phyloP scores from a whole-genome alignment of 2,797 vertebrate genomes.

The Sebastes reedi region DNA sequence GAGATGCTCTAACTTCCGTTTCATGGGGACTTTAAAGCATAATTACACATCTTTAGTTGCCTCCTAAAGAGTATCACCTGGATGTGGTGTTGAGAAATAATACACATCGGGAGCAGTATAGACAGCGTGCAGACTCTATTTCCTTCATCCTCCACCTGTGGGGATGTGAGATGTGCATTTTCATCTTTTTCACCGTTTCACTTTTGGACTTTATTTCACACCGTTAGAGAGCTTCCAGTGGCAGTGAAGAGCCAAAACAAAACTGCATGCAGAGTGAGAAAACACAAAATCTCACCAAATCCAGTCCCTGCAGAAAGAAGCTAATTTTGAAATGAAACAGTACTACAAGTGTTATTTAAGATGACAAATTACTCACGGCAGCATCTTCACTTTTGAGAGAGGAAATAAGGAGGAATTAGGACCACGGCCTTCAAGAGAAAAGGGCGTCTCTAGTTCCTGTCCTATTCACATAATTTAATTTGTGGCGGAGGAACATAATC shows the following conservation, averaged over 20 bases:
- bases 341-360: background rate
- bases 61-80: background rate
- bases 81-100: background rate
- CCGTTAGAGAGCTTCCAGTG: background rate
- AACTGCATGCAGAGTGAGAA: background rate
- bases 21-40: background rate
- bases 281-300: background rate
- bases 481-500: conserved; percentile 28
- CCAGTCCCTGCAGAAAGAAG: background rate
- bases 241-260: conserved; percentile 6
- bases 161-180: background rate
- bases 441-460: conserved; percentile 4
- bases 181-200: background rate
- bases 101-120: background rate
- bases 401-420: background rate
- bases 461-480: conserved; percentile 44
- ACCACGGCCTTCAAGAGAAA: background rate
- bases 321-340: background rate
- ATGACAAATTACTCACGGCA: background rate
- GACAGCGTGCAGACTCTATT: background rate
- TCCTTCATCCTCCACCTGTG: background rate
- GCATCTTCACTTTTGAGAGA: background rate
- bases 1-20: too few relatives aligned
- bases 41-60: background rate
- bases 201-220: conserved; percentile 1